These are phyloP conservation scores for Valencia hispanica DNA, from an alignment of 2,797 vertebrate species.

Conservation along the genomic window DNA sequence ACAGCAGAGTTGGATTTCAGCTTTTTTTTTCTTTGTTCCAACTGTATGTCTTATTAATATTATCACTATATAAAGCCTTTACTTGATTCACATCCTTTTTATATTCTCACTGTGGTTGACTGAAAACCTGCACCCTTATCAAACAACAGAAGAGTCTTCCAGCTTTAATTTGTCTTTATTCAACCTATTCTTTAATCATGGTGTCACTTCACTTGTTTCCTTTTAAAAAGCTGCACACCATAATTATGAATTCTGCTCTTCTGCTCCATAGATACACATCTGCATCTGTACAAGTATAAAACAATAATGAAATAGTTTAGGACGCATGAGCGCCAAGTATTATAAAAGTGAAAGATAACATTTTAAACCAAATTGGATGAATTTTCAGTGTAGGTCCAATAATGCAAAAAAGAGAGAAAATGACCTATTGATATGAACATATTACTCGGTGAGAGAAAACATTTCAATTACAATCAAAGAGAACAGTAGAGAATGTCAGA, in stretches of 20 bases:
- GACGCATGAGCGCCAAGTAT: neutral
- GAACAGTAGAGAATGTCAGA: neutral
- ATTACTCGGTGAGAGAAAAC: neutral
- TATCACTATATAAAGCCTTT: neutral
- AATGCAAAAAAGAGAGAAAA: neutral
- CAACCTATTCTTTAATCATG: neutral
- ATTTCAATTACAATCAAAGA: neutral
- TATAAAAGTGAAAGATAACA: neutral
- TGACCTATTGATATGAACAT: neutral
- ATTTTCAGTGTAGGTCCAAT: neutral
- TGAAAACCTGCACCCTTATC: neutral
- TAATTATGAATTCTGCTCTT: neutral
- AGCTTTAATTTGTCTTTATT: neutral
- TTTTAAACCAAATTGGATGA: neutral
- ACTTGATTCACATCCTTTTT: neutral
- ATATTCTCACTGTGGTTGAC: neutral
- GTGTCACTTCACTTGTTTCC: neutral
- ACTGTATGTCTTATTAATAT: neutral
- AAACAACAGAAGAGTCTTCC: neutral
- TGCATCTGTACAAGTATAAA: slow-evolving; percentile 1
- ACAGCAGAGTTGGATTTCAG: neutral
- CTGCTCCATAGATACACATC: neutral
- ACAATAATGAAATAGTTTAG: neutral
- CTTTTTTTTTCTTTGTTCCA: neutral
- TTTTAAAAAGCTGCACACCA: neutral